Conservation (phyloP, 2,888 invertebrate genomes). For the Hoplodrina ambigua region DNA sequence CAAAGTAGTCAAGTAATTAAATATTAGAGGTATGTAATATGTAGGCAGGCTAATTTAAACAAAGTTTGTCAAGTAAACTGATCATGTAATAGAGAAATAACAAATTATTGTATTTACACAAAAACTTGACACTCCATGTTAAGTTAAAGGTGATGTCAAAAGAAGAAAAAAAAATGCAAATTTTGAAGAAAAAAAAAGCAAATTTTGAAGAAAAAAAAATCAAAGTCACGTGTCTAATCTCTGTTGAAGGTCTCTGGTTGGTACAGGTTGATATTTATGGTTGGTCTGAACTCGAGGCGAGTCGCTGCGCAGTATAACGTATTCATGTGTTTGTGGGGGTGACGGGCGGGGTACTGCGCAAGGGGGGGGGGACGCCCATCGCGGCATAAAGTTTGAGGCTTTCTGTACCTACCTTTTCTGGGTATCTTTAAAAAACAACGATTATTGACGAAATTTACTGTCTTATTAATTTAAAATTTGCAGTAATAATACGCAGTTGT, state of each 20-base stretch:
- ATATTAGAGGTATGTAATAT: background rate
- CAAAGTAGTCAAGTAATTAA: background rate
- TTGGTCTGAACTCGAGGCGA: background rate
- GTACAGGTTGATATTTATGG: background rate
- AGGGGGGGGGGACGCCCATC: too few relatives aligned
- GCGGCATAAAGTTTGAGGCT: too few relatives aligned
- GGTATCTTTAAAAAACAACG: background rate
- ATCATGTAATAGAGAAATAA: conserved; percentile 8
- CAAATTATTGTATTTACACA: conserved; percentile 38
- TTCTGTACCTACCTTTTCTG: background rate
- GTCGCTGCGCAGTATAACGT: too few relatives aligned
- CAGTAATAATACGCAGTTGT: too few relatives aligned
- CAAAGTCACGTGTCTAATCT: conserved; percentile 11
- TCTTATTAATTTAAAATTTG: background rate
- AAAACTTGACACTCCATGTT: conserved; percentile 24
- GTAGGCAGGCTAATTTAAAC: background rate
- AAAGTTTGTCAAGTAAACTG: background rate
- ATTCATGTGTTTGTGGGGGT: too few relatives aligned
- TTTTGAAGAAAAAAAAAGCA: conserved; percentile 28
- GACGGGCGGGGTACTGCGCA: too few relatives aligned
- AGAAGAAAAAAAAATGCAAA: conserved; percentile 34
- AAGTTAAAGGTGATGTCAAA: conserved; percentile 32
- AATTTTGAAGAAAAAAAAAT: conserved; percentile 26
- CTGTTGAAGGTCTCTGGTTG: conserved; percentile 33
- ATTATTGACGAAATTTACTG: background rate